phyloP scores from a whole-genome alignment of 2,888 invertebrate genomes.

The Ceriagrion tenellum region DNA sequence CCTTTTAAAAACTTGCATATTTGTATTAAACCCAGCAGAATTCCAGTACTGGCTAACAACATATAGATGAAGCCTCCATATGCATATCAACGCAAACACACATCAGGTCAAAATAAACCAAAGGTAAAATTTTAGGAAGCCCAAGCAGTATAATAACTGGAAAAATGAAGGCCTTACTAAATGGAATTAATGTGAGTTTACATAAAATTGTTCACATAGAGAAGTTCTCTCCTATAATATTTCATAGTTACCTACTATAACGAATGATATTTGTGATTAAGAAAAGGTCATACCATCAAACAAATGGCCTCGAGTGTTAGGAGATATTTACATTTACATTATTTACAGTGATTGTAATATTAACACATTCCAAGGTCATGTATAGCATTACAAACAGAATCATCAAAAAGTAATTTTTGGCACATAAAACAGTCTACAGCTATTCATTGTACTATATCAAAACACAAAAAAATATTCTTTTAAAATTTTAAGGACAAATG shows the following conservation, averaged over 20 bases:
- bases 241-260: constrained; percentile 37
- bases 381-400: constrained; percentile 38
- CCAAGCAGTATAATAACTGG: constrained; percentile 37
- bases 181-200: constrained; percentile 1
- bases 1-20: background rate
- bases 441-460: constrained; percentile 9
- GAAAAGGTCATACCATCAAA: constrained; percentile 50
- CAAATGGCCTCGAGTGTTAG: background rate
- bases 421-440: constrained; percentile 60
- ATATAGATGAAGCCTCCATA: background rate
- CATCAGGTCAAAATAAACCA: background rate
- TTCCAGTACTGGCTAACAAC: background rate
- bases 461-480: constrained; percentile 17
- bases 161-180: constrained; percentile 10
- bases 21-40: background rate
- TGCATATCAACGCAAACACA: background rate
- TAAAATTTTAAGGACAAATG: constrained; percentile 25
- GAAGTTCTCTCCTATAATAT: constrained; percentile 9
- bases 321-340: constrained; percentile 44
- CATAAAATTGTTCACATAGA: background rate
- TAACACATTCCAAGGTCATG: constrained; percentile 39
- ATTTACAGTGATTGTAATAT: constrained; percentile 50
- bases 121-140: constrained; percentile 8
- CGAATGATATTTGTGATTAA: constrained; percentile 28
- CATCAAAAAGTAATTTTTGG: constrained; percentile 45